phyloP scores from a whole-genome alignment of 2,888 invertebrate species.

The Colletes collaris region DNA sequence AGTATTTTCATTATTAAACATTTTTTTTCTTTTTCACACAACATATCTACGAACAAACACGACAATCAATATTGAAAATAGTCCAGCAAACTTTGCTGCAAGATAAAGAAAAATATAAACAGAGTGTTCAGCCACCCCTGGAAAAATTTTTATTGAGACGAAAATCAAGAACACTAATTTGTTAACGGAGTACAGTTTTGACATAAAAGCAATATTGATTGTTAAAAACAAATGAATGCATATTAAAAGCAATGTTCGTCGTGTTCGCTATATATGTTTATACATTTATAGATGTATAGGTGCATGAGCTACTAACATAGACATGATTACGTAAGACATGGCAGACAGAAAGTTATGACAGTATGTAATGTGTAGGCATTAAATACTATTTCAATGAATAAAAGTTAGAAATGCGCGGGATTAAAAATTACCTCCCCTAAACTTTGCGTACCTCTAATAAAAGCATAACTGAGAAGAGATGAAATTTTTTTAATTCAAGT shows the following conservation, averaged over 20 bases:
- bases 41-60: neutral
- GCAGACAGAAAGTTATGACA: slow-evolving; percentile 13
- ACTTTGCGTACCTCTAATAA: no score
- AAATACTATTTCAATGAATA: neutral
- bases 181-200: no score
- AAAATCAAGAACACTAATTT: no score
- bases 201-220: neutral
- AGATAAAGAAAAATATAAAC: no score
- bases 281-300: neutral
- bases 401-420: neutral
- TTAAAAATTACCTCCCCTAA: no score
- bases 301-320: neutral
- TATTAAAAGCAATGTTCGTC: neutral
- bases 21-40: neutral
- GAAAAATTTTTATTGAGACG: no score
- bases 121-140: no score
- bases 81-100: no score
- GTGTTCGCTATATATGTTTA: neutral
- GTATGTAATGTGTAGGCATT: slow-evolving; percentile 15
- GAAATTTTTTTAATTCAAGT: neutral
- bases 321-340: slow-evolving; percentile 2
- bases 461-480: neutral
- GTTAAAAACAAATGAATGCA: neutral
- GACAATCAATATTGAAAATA: neutral
- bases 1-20: slow-evolving; percentile 46